Evolutionary conservation across 2,113 vertebrate species (phyloP).

Genomic region (Tragelaphus imberbis): DNA sequence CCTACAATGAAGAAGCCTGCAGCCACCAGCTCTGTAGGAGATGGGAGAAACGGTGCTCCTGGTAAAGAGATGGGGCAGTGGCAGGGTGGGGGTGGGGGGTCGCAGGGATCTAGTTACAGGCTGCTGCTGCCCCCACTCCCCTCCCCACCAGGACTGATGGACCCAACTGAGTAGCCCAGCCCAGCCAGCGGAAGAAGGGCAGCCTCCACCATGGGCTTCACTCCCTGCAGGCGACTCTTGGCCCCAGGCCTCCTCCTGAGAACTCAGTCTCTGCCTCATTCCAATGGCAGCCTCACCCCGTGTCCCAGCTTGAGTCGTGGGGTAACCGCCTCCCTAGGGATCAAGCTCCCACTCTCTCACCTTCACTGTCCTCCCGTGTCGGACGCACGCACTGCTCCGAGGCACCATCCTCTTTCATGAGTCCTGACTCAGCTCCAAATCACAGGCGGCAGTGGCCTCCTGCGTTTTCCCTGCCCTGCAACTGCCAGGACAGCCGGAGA

Average conservation of each 20-base stretch:
- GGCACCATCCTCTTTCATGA: rapidly evolving
- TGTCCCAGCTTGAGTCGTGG: neutral
- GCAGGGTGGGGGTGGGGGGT: rapidly evolving
- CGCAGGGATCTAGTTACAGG: neutral
- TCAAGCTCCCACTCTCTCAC: neutral
- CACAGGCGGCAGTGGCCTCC: rapidly evolving
- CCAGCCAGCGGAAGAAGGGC: neutral
- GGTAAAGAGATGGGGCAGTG: neutral
- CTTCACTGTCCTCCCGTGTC: neutral
- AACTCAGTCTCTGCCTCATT: neutral
- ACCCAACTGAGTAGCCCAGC: neutral
- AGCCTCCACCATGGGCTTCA: neutral
- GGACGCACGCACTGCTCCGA: rapidly evolving
- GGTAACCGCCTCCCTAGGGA: neutral
- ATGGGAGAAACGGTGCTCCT: neutral
- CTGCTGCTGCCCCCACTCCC: neutral
- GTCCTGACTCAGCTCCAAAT: neutral
- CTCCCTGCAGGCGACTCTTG: neutral
- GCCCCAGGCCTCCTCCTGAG: neutral
- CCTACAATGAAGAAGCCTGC: neutral
- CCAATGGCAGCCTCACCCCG: neutral
- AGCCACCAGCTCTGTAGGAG: neutral
- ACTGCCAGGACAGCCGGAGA: neutral
- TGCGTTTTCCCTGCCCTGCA: neutral
- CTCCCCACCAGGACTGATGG: neutral